Conservation (phyloP, 2,113 vertebrate species). For the Nannospalax galili region DNA sequence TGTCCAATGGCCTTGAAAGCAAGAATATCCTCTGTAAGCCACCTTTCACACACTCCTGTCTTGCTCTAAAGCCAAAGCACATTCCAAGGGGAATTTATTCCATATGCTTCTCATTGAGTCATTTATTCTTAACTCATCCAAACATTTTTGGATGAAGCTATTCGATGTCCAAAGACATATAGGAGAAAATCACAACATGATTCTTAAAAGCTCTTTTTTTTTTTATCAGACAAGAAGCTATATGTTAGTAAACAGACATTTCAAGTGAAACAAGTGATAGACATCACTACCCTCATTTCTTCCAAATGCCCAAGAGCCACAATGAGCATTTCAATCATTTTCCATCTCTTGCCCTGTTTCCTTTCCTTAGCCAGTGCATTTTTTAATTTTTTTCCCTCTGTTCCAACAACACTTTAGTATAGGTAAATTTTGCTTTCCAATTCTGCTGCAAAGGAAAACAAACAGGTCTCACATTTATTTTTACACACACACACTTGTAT, state of each 20-base stretch:
- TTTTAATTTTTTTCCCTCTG: background rate
- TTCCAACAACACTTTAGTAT: background rate
- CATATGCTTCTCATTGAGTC: constrained; percentile 1
- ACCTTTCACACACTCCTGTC: background rate
- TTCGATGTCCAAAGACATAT: constrained; percentile 42
- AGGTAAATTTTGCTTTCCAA: background rate
- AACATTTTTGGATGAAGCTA: constrained; percentile 48
- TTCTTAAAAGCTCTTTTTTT: constrained; percentile 11
- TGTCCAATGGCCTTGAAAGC: background rate
- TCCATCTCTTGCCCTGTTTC: background rate
- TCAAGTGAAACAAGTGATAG: constrained; percentile 7
- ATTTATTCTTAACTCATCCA: constrained; percentile 51
- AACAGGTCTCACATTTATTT: background rate
- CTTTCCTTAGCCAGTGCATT: background rate
- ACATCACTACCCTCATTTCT: background rate
- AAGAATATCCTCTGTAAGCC: background rate
- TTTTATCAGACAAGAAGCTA: constrained; percentile 41
- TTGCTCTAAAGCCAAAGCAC: background rate
- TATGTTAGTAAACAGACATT: constrained; percentile 63
- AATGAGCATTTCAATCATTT: background rate
- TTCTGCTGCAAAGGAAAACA: background rate
- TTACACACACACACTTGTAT: background rate
- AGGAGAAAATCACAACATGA: constrained; percentile 36
- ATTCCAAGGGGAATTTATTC: background rate
- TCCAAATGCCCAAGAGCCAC: background rate